Evolutionary conservation across 2,113 vertebrate genomes (phyloP).

Genomic region (Amphiprion ocellaris): DNA sequence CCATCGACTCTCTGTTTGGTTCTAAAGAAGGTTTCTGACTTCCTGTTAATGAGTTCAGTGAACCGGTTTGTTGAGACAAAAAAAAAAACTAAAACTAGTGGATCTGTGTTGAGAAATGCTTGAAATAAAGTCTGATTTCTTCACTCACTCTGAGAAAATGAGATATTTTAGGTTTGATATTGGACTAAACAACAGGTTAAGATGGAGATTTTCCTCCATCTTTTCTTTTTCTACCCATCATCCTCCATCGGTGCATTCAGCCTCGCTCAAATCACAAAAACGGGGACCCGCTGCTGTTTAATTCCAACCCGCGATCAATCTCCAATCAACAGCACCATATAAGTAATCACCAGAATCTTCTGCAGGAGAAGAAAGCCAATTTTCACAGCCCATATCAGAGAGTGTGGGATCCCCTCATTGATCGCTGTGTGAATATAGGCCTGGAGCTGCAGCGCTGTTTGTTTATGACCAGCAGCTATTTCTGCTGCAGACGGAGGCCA

Average conservation of each 20-base stretch:
- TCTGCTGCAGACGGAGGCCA: slow-evolving; percentile 60
- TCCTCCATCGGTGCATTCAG: slow-evolving; percentile 48
- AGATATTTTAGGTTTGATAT: slow-evolving; percentile 8
- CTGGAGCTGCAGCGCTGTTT: slow-evolving; percentile 59
- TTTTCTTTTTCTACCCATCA: slow-evolving; percentile 23
- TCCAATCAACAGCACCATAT: slow-evolving; percentile 74
- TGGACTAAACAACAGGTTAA: slow-evolving; percentile 15
- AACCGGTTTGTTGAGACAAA: no score
- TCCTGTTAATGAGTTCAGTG: no score
- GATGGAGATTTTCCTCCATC: slow-evolving; percentile 44
- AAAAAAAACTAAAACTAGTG: no score
- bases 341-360: slow-evolving; percentile 78
- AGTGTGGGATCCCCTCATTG: slow-evolving; percentile 72
- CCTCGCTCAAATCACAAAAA: slow-evolving; percentile 59
- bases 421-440: slow-evolving; percentile 70
- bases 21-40: no score
- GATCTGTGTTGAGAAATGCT: no score
- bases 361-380: slow-evolving; percentile 74
- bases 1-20: no score
- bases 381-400: slow-evolving; percentile 63
- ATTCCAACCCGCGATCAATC: slow-evolving; percentile 79
- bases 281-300: slow-evolving; percentile 61
- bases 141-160: slow-evolving; percentile 27
- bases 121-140: background rate
- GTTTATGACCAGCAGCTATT: slow-evolving; percentile 71